Evolutionary conservation across 2,113 vertebrate species (phyloP).

Genomic region (Dicerorhinus sumatrensis): DNA sequence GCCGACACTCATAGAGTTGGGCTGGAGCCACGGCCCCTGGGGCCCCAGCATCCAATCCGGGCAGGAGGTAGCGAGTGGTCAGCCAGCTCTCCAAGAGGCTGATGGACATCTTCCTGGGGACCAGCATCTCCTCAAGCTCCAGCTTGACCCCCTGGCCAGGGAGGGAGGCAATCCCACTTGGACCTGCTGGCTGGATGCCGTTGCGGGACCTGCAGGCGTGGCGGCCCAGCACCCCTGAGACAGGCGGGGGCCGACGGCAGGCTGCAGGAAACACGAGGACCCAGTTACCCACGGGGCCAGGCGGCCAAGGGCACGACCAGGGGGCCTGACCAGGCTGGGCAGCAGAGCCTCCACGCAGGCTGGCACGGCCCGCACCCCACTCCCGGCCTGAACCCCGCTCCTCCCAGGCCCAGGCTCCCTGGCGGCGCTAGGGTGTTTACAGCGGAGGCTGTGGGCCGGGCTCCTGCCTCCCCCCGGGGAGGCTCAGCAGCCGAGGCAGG

Average conservation of each 20-base stretch:
- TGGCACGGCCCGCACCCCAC: accelerated
- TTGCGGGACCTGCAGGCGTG: constrained; percentile 59
- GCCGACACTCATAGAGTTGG: constrained; percentile 73
- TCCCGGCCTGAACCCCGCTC: neutral
- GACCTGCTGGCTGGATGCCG: constrained; percentile 85
- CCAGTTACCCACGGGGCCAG: neutral
- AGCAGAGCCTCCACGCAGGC: neutral
- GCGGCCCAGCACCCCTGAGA: constrained; percentile 34
- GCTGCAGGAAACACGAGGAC: constrained; percentile 67
- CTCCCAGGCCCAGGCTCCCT: too few species aligned
- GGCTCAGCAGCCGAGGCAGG: neutral
- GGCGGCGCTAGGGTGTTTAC: neutral
- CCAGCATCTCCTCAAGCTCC: constrained; percentile 93
- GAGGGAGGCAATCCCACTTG: constrained; percentile 81
- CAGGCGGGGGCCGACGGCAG: constrained; percentile 51
- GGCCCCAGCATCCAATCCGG: constrained; percentile 67
- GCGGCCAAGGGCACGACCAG: neutral
- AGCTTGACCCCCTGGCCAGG: constrained; percentile 87
- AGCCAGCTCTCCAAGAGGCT: constrained; percentile 97
- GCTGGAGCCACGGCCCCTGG: neutral
- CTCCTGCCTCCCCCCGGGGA: neutral
- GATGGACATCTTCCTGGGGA: constrained; percentile 95
- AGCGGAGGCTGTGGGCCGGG: neutral
- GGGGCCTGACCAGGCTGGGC: too few species aligned
- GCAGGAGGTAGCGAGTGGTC: constrained; percentile 90